Base-by-base conservation (phyloP, 2,113 vertebrate species). In the Amazona guildingii region DNA sequence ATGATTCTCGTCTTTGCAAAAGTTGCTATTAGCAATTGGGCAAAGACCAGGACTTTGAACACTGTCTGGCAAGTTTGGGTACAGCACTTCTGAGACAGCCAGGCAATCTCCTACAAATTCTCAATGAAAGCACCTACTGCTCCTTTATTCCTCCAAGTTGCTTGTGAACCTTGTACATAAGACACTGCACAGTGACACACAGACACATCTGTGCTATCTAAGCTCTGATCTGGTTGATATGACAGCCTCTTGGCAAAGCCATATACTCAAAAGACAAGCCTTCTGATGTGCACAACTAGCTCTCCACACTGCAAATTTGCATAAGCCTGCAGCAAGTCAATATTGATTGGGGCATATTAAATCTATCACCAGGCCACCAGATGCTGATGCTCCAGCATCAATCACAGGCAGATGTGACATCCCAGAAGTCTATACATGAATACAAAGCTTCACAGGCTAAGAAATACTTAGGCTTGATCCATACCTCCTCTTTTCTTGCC, bases 401-500 rank as follows among this genome's bases (percentile, higher is more conserved):
- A 8, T 39, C 13, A 2, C 0, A 5, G 24, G 43, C 68, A 77
- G 33, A 39, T 6, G 46, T 6, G 29, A 48, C 16, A 55, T 28
- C 35, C 27, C 44, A 68, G 61, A 64, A 83, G 9, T 43, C 37
- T 70, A 77, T 12, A 64, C 15, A 35, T 35, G 61, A 88, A 75
- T 7, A 81, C 35, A 61, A 81, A 89, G 21, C 25, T 89, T 35
- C 49, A 63, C 6, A 73, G 28, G 37, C 29, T 55, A 80, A 49
- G 16, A 88, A 94, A 92, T 21, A 5, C 17, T 77, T 68, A 57
- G 51, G 41, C 18, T 88, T 83, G 28, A 84, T 29, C 41, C 96
- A 35, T 88, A 98, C 98, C 97, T 97, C 75, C 37, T 91, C 39
- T 88, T 94, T 63, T 96, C 97, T 78, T 97, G 97, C 76, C 66